These are phyloP conservation scores for Pyrocoelia pectoralis DNA, from an alignment of 2,888 invertebrate genomes.

Conservation along the genomic window DNA sequence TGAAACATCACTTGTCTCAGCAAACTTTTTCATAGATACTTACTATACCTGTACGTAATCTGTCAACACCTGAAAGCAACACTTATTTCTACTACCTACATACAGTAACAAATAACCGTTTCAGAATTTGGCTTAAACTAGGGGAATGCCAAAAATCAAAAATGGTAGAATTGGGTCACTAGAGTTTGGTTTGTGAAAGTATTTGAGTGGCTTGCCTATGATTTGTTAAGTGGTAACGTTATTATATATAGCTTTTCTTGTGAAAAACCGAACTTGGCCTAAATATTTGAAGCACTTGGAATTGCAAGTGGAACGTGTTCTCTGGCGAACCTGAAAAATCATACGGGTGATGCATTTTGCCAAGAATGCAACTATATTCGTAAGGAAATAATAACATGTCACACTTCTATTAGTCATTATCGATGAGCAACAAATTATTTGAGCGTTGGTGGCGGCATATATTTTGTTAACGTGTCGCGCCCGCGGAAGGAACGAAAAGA, in stretches of 20 bases:
- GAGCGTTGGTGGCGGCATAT: slow-evolving; percentile 50
- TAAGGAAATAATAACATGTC: slow-evolving; percentile 43
- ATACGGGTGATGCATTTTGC: slow-evolving; percentile 12
- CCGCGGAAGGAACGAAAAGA: slow-evolving; percentile 35
- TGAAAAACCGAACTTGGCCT: slow-evolving; percentile 3
- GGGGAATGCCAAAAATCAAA: background rate
- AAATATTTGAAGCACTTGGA: background rate
- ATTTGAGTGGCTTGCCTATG: background rate
- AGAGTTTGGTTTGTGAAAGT: background rate
- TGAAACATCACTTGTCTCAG: background rate
- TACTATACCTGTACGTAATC: background rate
- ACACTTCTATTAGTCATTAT: slow-evolving; percentile 53
- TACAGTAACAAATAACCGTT: background rate
- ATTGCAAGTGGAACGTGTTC: background rate
- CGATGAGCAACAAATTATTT: slow-evolving; percentile 49
- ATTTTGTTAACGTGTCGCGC: slow-evolving; percentile 46
- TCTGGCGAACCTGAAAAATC: background rate
- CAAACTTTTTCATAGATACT: background rate
- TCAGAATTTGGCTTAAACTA: background rate
- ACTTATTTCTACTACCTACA: background rate
- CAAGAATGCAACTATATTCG: slow-evolving; percentile 26
- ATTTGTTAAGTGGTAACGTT: slow-evolving; percentile 2
- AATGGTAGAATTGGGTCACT: background rate
- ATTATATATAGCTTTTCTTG: background rate
- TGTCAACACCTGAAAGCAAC: background rate